A percentile compares a stretch with the other conserved stretches of the same genome.
Conservation (phyloP, 2,888 invertebrate species). For the Phanerotoma sp. region DNA sequence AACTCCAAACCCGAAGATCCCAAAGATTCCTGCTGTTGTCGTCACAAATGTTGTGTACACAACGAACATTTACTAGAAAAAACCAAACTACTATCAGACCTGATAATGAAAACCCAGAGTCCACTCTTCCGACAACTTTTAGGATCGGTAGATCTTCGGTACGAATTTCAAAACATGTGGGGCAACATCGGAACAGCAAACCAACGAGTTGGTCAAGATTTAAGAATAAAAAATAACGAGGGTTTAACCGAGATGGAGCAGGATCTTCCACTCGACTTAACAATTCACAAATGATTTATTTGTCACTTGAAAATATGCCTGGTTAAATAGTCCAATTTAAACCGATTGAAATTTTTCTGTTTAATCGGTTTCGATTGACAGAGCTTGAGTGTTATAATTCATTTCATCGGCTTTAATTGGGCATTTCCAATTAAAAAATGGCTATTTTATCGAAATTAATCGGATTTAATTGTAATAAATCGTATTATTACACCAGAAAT, state of each 20-base stretch:
- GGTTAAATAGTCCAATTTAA: no score
- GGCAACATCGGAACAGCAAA: constrained; percentile 40
- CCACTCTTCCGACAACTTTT: constrained; percentile 50
- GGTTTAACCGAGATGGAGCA: constrained; percentile 53
- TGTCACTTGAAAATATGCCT: background rate
- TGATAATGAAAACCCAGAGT: constrained; percentile 52
- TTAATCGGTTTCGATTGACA: no score
- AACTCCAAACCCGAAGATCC: constrained; percentile 36
- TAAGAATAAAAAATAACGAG: constrained; percentile 57
- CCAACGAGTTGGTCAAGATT: constrained; percentile 44
- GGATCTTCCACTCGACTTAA: constrained; percentile 57
- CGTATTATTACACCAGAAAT: no score
- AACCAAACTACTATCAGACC: constrained; percentile 52
- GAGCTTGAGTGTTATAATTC: no score
- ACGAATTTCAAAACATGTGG: constrained; percentile 53
- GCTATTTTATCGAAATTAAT: no score
- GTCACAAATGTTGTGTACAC: constrained; percentile 51
- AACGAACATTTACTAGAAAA: constrained; percentile 51
- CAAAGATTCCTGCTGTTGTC: constrained; percentile 45
- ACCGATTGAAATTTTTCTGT: no score
- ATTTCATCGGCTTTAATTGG: no score
- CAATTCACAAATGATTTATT: constrained; percentile 51
- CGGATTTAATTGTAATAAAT: no score
- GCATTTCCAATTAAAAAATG: no score
- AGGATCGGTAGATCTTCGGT: constrained; percentile 50